These are phyloP conservation scores for Phenacoccus solenopsis DNA, from an alignment of 1,140 invertebrate species.

Conservation along the genomic window DNA sequence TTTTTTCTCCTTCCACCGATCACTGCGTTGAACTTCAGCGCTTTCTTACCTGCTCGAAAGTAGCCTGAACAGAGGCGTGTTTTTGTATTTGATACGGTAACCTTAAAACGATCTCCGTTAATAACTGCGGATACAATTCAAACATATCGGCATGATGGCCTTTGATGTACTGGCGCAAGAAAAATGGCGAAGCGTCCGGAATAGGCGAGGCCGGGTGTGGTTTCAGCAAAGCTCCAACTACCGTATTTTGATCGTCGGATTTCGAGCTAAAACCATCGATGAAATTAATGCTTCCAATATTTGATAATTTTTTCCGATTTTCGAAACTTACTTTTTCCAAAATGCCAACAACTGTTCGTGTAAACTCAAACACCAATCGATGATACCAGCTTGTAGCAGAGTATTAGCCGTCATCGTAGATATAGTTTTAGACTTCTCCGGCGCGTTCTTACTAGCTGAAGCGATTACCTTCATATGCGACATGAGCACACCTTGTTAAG, in stretches of 20 bases:
- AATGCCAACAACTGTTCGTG: slow-evolving; percentile 55
- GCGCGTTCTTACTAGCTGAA: slow-evolving; percentile 39
- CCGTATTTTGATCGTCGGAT: slow-evolving; percentile 8
- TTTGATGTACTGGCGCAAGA: slow-evolving; percentile 84
- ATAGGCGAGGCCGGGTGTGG: slow-evolving; percentile 63
- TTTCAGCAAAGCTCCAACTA: slow-evolving; percentile 53
- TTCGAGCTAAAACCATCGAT: background rate
- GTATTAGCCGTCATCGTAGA: slow-evolving; percentile 61
- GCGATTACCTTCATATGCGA: slow-evolving; percentile 46
- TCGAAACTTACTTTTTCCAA: slow-evolving; percentile 59
- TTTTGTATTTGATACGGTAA: slow-evolving; percentile 88
- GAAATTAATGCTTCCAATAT: too few species aligned
- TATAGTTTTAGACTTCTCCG: slow-evolving; percentile 53
- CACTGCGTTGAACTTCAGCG: too few species aligned
- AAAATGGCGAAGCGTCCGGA: slow-evolving; percentile 92
- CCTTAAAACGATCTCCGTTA: slow-evolving; percentile 88
- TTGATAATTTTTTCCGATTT: background rate
- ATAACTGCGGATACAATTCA: slow-evolving; percentile 78
- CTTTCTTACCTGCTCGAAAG: slow-evolving; percentile 40
- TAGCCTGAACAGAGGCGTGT: slow-evolving; percentile 41
- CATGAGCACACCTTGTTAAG: slow-evolving; percentile 39
- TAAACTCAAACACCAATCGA: slow-evolving; percentile 68
- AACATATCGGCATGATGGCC: slow-evolving; percentile 84
- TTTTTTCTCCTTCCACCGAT: background rate
- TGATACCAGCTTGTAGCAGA: slow-evolving; percentile 61